phyloP scores from a whole-genome alignment of 2,888 invertebrate species.

The Oscheius sp. region DNA sequence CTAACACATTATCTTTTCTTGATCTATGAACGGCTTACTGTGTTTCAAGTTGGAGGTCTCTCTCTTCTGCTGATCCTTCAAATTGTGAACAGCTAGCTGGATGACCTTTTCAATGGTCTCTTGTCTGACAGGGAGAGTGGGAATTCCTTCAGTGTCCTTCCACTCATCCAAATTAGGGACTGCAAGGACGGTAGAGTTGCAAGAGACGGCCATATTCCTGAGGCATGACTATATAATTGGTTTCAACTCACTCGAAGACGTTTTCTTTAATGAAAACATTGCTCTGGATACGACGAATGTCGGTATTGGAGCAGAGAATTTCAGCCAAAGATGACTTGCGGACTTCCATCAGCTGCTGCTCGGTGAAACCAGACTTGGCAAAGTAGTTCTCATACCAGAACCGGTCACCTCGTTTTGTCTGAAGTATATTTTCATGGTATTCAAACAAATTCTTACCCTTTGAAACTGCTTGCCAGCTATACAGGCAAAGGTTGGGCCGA shows the following conservation, averaged over 20 bases:
- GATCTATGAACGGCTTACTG: conserved; percentile 44
- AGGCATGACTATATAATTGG: conserved; percentile 27
- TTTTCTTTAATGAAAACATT: conserved; percentile 64
- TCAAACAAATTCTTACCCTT: conserved; percentile 48
- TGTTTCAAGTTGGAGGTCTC: conserved; percentile 65
- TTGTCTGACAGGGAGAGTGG: conserved; percentile 66
- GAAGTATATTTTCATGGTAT: conserved; percentile 21
- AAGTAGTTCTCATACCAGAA: conserved; percentile 75
- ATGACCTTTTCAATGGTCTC: conserved; percentile 71
- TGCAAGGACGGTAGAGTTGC: conserved; percentile 67
- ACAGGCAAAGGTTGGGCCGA: conserved; percentile 73
- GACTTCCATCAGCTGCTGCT: conserved; percentile 63
- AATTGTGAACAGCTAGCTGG: conserved; percentile 62
- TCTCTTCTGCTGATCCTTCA: conserved; percentile 65
- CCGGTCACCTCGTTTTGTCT: conserved; percentile 68
- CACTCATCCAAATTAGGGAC: conserved; percentile 60
- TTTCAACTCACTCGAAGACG: conserved; percentile 57
- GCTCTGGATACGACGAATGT: conserved; percentile 59
- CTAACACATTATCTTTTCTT: conserved; percentile 37
- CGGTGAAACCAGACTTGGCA: conserved; percentile 63
- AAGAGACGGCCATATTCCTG: conserved; percentile 71
- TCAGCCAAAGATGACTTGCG: conserved; percentile 56
- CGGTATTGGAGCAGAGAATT: conserved; percentile 64
- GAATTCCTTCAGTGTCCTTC: conserved; percentile 67
- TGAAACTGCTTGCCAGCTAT: conserved; percentile 72